phyloP scores from a whole-genome alignment of 1,140 invertebrate species.

The Pseudomyrmex flavicornis region DNA sequence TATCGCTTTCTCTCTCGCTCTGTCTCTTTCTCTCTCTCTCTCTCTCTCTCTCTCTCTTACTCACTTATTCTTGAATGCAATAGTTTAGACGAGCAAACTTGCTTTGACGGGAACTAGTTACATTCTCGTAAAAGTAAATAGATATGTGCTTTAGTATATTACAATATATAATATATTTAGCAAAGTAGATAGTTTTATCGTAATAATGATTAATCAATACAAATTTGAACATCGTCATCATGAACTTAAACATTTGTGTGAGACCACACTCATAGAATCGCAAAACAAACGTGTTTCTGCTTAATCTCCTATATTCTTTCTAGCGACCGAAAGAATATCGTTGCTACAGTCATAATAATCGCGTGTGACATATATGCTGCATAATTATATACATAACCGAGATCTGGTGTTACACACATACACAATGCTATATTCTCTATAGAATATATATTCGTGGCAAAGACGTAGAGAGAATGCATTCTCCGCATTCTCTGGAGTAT shows the following conservation, averaged over 20 bases:
- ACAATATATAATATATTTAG: not conserved
- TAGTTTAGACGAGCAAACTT: conserved; percentile 33
- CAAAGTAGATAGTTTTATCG: no score
- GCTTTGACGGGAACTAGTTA: conserved; percentile 27
- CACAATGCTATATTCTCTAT: conserved; percentile 27
- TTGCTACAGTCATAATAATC: conserved; percentile 15
- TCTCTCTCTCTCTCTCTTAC: not conserved
- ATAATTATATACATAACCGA: conserved; percentile 50
- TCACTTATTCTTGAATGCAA: not conserved
- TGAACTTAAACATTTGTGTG: not conserved
- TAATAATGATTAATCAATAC: no score
- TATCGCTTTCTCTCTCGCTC: not conserved
- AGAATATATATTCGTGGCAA: conserved; percentile 35
- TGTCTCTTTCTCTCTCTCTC: not conserved
- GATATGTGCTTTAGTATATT: not conserved
- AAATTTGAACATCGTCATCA: not conserved
- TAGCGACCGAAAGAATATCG: not conserved
- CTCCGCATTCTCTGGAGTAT: conserved; percentile 34
- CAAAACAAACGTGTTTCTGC: conserved; percentile 6
- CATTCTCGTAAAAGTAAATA: not conserved
- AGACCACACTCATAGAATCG: not conserved
- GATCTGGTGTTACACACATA: conserved; percentile 26
- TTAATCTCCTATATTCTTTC: conserved; percentile 8
- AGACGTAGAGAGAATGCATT: conserved; percentile 14
- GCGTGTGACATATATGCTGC: conserved; percentile 5